Evolutionary conservation across 2,888 invertebrate genomes (phyloP).

Genomic region (Eristalis intricaria): DNA sequence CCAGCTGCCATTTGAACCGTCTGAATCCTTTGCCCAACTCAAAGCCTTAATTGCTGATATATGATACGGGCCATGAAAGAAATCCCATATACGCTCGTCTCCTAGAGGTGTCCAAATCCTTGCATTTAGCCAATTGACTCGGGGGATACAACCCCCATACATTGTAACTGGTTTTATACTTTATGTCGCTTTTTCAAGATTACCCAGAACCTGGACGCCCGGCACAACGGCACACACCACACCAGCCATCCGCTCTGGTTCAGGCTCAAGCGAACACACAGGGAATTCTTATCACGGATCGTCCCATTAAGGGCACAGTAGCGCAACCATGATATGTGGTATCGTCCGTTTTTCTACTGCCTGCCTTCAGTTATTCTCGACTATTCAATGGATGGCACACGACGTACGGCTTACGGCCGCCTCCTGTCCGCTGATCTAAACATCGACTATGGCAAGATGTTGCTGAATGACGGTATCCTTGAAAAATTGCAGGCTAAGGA

Average conservation of each 20-base stretch:
- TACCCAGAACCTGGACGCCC: slow-evolving; percentile 33
- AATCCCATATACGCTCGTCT: slow-evolving; percentile 14
- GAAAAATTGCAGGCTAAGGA: slow-evolving; percentile 58
- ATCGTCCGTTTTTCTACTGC: slow-evolving; percentile 28
- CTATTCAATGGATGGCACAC: slow-evolving; percentile 19
- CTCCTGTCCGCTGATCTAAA: neutral
- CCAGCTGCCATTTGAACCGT: slow-evolving; percentile 5
- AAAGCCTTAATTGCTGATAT: slow-evolving; percentile 56
- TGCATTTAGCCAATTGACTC: slow-evolving; percentile 57
- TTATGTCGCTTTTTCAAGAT: slow-evolving; percentile 57
- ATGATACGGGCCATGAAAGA: slow-evolving; percentile 45
- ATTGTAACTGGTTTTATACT: slow-evolving; percentile 41
- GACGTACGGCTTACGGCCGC: neutral
- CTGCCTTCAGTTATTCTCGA: neutral
- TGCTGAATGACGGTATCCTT: slow-evolving; percentile 59
- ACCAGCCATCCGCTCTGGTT: slow-evolving; percentile 7
- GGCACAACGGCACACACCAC: slow-evolving; percentile 15
- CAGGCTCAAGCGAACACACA: slow-evolving; percentile 36
- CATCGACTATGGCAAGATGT: neutral
- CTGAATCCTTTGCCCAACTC: slow-evolving; percentile 1
- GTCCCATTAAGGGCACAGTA: slow-evolving; percentile 59
- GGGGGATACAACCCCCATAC: slow-evolving; percentile 19
- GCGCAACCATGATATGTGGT: slow-evolving; percentile 44
- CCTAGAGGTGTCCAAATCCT: slow-evolving; percentile 53
- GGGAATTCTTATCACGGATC: slow-evolving; percentile 62